Conservation (phyloP, 2,888 invertebrate genomes). For the Cinara cedri region DNA sequence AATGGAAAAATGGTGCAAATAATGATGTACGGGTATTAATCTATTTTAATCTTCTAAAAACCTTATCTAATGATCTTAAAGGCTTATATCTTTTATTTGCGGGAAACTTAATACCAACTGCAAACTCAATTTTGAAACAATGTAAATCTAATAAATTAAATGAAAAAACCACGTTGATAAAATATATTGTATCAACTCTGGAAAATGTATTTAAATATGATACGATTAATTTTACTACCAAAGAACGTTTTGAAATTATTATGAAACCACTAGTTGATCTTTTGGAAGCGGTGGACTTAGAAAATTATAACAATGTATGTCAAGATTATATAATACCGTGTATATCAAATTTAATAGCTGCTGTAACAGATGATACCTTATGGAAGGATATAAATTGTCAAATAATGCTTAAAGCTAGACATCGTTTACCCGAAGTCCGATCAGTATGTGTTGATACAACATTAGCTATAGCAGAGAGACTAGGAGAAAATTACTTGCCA, state of each 20-base stretch:
- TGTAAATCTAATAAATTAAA: slow-evolving; percentile 71
- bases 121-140: slow-evolving; percentile 73
- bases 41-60: slow-evolving; percentile 71
- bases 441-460: slow-evolving; percentile 41
- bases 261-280: slow-evolving; percentile 87
- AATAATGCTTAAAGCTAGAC: slow-evolving; percentile 84
- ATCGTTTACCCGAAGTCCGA: slow-evolving; percentile 74
- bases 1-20: slow-evolving; percentile 74
- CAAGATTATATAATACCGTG: slow-evolving; percentile 74
- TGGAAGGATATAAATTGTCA: slow-evolving; percentile 93
- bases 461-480: slow-evolving; percentile 71
- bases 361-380: slow-evolving; percentile 81
- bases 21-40: slow-evolving; percentile 64
- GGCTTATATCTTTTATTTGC: slow-evolving; percentile 90
- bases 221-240: slow-evolving; percentile 81
- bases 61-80: slow-evolving; percentile 81
- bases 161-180: slow-evolving; percentile 66
- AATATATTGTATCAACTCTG: slow-evolving; percentile 77
- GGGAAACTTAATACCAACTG: slow-evolving; percentile 81
- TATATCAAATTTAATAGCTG: slow-evolving; percentile 81
- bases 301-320: slow-evolving; percentile 70
- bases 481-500: slow-evolving; percentile 87
- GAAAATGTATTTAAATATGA: slow-evolving; percentile 81
- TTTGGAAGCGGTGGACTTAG: slow-evolving; percentile 60
- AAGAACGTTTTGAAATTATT: slow-evolving; percentile 81